A percentile compares a stretch with the other conserved stretches of the same genome.
These are phyloP conservation scores for Ditylenchus weischeri DNA, from an alignment of 2,888 invertebrate species.

Conservation along the genomic window DNA sequence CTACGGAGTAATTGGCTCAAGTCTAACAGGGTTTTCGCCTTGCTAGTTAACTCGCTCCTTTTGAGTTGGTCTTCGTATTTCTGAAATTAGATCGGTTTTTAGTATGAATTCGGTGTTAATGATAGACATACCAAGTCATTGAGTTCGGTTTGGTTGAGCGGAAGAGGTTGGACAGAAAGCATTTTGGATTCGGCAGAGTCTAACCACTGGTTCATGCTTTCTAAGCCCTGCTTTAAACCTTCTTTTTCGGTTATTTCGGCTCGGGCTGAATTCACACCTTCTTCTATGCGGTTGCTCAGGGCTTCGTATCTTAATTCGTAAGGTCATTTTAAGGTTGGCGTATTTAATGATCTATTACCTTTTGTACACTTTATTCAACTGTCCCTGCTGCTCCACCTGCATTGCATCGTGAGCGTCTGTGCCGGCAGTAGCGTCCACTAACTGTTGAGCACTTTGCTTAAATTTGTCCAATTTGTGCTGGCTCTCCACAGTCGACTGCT, in stretches of 20 bases:
- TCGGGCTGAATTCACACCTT: slow-evolving; percentile 21
- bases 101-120: not conserved
- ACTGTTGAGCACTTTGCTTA: slow-evolving; percentile 8
- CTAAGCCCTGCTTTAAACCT: slow-evolving; percentile 23
- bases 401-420: slow-evolving; percentile 25
- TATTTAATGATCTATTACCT: slow-evolving; percentile 3
- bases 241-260: slow-evolving; percentile 24
- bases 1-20: slow-evolving; percentile 39
- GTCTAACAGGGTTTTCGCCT: slow-evolving; percentile 37
- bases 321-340: not conserved
- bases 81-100: slow-evolving; percentile 4
- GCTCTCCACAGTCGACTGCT: slow-evolving; percentile 20
- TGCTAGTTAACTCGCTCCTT: slow-evolving; percentile 23
- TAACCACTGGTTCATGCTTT: slow-evolving; percentile 21
- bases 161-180: slow-evolving; percentile 13
- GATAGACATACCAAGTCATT: slow-evolving; percentile 15
- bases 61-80: slow-evolving; percentile 30
- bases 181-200: slow-evolving; percentile 15
- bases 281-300: slow-evolving; percentile 20
- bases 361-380: slow-evolving; percentile 1
- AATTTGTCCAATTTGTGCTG: slow-evolving; percentile 25
- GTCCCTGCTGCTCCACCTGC: slow-evolving; percentile 3
- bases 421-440: slow-evolving; percentile 16
- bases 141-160: slow-evolving; percentile 19
- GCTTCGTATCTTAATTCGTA: not conserved